phyloP scores from a whole-genome alignment of 2,797 vertebrate species.

The Oreochromis grahami region DNA sequence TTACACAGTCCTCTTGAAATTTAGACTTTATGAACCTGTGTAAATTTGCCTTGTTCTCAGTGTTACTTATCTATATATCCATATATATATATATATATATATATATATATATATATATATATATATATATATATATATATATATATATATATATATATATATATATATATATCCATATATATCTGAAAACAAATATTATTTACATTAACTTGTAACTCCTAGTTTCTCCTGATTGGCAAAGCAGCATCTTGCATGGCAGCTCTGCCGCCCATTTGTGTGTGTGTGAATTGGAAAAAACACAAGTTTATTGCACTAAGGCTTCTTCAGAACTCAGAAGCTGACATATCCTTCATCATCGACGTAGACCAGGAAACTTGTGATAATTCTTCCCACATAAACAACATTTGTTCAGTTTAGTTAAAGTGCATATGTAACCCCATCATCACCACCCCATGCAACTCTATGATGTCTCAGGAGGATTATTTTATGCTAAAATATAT shows the following conservation, averaged over 20 bases:
- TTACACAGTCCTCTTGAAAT: background rate
- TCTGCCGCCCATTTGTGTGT: accelerated
- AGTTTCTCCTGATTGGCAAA: background rate
- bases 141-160: background rate
- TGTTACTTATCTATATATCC: background rate
- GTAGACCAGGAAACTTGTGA: background rate
- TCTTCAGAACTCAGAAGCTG: background rate
- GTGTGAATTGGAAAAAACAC: background rate
- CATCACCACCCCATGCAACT: background rate
- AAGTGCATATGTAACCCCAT: background rate
- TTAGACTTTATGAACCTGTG: background rate
- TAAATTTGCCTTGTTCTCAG: background rate
- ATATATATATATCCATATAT: background rate
- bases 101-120: background rate
- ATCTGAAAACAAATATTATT: constrained; percentile 6
- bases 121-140: background rate
- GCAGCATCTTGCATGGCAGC: background rate
- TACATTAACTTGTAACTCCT: background rate
- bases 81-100: background rate
- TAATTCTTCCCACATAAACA: background rate
- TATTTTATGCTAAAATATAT: background rate
- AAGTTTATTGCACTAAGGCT: background rate
- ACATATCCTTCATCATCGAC: background rate
- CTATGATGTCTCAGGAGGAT: background rate
- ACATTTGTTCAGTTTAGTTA: background rate